Percentiles rank a stretch among this genome's conserved stretches.
These are phyloP conservation scores for Triplophysa dalaica DNA, from an alignment of 2,113 vertebrate genomes.

Conservation along the genomic window DNA sequence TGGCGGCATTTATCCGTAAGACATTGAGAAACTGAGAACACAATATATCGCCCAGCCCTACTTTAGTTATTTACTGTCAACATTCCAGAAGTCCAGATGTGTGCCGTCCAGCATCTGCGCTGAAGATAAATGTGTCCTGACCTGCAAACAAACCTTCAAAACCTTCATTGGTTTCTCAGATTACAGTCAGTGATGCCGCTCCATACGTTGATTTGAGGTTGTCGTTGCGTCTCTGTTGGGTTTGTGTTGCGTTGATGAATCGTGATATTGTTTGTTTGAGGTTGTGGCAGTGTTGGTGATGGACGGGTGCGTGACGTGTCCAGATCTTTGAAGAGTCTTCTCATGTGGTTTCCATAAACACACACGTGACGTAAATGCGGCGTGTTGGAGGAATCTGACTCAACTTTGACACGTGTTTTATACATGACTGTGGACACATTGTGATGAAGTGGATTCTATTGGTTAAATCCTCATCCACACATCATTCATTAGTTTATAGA, in stretches of 20 bases:
- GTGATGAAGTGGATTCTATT: background rate
- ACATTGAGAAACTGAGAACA: too few relatives aligned
- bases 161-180: too few relatives aligned
- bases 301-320: background rate
- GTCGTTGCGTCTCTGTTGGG: background rate
- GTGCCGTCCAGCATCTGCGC: background rate
- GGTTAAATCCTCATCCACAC: background rate
- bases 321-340: slow-evolving; percentile 25
- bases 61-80: background rate
- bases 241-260: background rate
- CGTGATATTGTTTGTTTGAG: background rate
- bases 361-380: slow-evolving; percentile 42
- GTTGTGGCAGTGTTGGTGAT: background rate
- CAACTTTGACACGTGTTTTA: slow-evolving; percentile 47
- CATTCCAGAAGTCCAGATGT: background rate
- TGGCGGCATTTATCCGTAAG: too few relatives aligned
- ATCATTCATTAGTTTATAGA: too few relatives aligned
- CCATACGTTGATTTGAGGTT: background rate
- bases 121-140: background rate
- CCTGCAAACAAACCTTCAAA: background rate
- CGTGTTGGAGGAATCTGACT: slow-evolving; percentile 62
- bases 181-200: too few relatives aligned
- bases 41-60: too few relatives aligned
- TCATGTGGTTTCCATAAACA: slow-evolving; percentile 70
- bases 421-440: slow-evolving; percentile 38